Percentiles rank a stretch among this genome's conserved stretches.
Conservation (phyloP, 2,888 invertebrate genomes). For the Pammene fasciana region DNA sequence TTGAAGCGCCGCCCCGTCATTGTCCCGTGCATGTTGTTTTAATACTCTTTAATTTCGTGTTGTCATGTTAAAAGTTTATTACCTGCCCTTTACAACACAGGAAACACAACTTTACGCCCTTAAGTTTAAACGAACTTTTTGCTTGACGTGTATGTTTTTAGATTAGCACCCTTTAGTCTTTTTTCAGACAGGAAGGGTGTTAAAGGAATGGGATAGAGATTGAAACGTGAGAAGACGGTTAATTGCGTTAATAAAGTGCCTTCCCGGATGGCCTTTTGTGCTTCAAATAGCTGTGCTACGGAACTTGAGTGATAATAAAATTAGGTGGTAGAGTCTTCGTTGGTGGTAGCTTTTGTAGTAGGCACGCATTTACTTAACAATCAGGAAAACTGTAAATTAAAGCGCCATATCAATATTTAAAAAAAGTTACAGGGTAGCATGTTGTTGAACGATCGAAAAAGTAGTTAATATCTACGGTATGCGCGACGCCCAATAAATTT, state of each 20-base stretch:
- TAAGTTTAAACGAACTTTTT: neutral
- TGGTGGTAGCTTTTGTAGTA: neutral
- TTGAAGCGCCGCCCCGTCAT: constrained; percentile 66
- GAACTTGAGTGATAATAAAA: constrained; percentile 3
- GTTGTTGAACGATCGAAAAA: too few species aligned
- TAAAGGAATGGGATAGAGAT: constrained; percentile 63
- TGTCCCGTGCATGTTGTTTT: constrained; percentile 78
- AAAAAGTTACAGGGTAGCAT: too few species aligned
- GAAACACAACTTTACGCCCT: neutral
- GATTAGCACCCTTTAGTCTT: constrained; percentile 29
- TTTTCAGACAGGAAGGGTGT: constrained; percentile 69
- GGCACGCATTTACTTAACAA: too few species aligned
- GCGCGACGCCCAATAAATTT: too few species aligned
- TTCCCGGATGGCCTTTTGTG: constrained; percentile 42
- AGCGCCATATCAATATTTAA: too few species aligned
- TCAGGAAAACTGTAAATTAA: too few species aligned
- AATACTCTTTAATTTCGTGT: constrained; percentile 76
- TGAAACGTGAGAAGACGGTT: constrained; percentile 55
- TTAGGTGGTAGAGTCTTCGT: neutral
- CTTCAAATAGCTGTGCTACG: constrained; percentile 22
- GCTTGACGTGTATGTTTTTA: neutral
- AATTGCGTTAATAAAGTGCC: constrained; percentile 54
- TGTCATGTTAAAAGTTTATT: constrained; percentile 80
- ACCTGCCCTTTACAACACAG: constrained; percentile 46
- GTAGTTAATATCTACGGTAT: too few species aligned